Evolutionary conservation across 2,888 invertebrate species (phyloP), one percentile per base, ranked within the genome.

Genomic region (Drosophila merina): DNA sequence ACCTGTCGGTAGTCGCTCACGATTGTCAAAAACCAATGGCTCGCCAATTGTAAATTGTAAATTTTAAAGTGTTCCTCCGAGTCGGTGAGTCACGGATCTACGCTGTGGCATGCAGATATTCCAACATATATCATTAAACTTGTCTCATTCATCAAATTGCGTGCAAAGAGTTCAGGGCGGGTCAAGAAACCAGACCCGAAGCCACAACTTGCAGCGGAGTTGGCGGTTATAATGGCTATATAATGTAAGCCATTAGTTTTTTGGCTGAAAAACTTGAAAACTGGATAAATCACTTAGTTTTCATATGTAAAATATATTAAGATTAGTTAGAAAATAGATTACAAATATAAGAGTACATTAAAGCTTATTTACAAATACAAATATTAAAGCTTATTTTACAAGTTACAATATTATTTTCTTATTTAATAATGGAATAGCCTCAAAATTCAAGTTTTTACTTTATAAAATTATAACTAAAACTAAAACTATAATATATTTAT

Each of bases 61-160:
- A 52, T 36, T 36, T 28, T 36, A 68, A 49, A 36, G 25, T 49
- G 70, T 31, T 70, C 71, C 60, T 71, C 54, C 36, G 12, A 10
- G 55, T 12, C 54, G 64, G 38, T 64, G 64, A 79, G 74, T 55
- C 69, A 70, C 63, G 63, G 70, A 74, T 74, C 83, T 72, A 69
- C 75, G 83, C 50, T 63, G 56, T 54, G 86, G 67, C 75, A 80
- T 80, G 75, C 63, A 50, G 60, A 59, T 72, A 80, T 80, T 72
- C 63, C 48, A 58, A 59, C 31, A 31, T 62, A 33, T 10, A 6
- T 8, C n/a, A 12, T 30, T 31, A 33, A 36, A 36, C 6, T 26
- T 20, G 48, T 67, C 55, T 25, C 55, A 60, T 60, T 60, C 31
- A 42, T 67, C 59, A 51, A 60, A 69, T 67, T 80, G 64, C 81